These are phyloP conservation scores for Hirtodrosophila duncani DNA, from an alignment of 2,888 invertebrate species.

Conservation along the genomic window DNA sequence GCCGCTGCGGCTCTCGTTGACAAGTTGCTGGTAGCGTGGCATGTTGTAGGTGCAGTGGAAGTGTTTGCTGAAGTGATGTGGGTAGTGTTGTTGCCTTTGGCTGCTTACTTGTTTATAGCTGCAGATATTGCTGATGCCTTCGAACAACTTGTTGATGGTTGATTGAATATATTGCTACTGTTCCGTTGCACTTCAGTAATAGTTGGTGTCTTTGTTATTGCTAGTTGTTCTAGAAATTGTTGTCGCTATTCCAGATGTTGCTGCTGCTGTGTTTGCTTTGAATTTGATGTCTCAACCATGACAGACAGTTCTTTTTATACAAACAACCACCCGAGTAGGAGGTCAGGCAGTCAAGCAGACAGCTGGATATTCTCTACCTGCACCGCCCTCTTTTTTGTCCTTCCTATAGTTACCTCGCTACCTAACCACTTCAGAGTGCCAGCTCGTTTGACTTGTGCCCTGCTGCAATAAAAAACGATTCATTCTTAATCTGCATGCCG, in stretches of 20 bases:
- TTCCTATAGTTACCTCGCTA: background rate
- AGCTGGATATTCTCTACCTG: slow-evolving; percentile 8
- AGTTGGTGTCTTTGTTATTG: background rate
- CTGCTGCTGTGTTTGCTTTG: slow-evolving; percentile 20
- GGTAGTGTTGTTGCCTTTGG: background rate
- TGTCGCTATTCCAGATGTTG: slow-evolving; percentile 28
- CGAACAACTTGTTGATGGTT: too few species aligned
- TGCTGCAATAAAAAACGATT: slow-evolving; percentile 63
- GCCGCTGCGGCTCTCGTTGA: slow-evolving; percentile 37
- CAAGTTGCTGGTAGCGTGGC: slow-evolving; percentile 51
- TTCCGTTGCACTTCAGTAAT: too few species aligned
- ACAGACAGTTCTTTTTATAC: slow-evolving; percentile 36
- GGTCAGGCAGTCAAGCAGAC: too few species aligned
- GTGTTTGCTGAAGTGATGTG: background rate
- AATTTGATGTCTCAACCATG: slow-evolving; percentile 34
- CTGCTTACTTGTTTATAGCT: slow-evolving; percentile 4
- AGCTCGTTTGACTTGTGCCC: slow-evolving; percentile 45
- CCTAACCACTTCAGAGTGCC: slow-evolving; percentile 8
- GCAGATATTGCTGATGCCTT: background rate
- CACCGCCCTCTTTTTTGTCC: slow-evolving; percentile 3
- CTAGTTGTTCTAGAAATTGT: slow-evolving; percentile 4
- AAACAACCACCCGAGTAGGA: background rate
- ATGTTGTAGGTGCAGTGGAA: slow-evolving; percentile 27
- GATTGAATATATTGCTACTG: too few species aligned
- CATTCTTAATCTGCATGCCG: slow-evolving; percentile 63